phyloP scores from a whole-genome alignment of 1,140 invertebrate genomes.

The Trichogramma pretiosum region DNA sequence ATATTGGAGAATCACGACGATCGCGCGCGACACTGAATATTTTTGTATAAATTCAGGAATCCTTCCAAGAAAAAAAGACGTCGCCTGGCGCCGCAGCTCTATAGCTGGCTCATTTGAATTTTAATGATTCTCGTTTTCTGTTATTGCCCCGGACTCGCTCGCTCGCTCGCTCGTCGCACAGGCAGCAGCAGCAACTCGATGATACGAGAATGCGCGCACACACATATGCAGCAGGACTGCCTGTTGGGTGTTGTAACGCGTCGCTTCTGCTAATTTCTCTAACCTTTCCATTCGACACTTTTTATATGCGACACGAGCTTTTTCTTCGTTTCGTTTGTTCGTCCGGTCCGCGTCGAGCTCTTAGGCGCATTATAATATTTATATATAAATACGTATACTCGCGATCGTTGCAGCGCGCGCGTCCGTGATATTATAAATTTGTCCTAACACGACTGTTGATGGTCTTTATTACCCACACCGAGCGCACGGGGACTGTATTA shows the following conservation, averaged over 20 bases:
- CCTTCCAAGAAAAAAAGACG: conserved; percentile 7
- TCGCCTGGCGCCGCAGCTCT: conserved; percentile 2
- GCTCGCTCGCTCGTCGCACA: conserved; percentile 5
- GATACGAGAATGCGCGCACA: neutral
- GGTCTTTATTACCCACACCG: conserved; percentile 7
- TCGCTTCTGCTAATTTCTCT: conserved; percentile 7
- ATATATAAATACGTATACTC: too few relatives aligned
- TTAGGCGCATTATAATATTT: too few relatives aligned
- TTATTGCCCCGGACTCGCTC: neutral
- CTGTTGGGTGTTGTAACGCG: neutral
- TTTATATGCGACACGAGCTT: too few relatives aligned
- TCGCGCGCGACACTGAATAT: neutral
- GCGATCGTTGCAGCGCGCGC: too few relatives aligned
- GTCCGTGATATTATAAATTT: too few relatives aligned
- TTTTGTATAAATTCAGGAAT: neutral
- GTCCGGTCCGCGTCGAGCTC: too few relatives aligned
- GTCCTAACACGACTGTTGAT: neutral
- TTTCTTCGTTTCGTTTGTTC: too few relatives aligned
- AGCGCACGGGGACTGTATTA: conserved; percentile 4
- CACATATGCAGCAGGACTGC: neutral
- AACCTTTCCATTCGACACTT: neutral
- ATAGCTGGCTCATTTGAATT: conserved; percentile 7
- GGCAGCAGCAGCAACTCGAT: conserved; percentile 2
- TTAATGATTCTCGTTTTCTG: too few relatives aligned
- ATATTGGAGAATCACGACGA: too few relatives aligned